Evolutionary conservation across 2,113 vertebrate species (phyloP).

Genomic region (zebrafish (Danio rerio)): DNA sequence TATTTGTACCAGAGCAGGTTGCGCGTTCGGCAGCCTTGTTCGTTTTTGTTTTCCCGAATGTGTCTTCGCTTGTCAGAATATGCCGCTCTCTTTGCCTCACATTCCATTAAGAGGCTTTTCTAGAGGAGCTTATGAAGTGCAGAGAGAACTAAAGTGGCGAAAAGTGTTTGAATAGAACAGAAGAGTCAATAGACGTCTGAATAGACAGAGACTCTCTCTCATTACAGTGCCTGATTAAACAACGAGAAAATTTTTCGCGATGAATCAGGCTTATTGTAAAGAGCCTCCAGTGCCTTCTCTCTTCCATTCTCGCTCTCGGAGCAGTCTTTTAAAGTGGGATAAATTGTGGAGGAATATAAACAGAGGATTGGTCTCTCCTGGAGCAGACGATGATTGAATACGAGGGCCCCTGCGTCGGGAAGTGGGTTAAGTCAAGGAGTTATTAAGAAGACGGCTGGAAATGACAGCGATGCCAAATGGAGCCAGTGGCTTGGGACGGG

Average conservation of each 20-base stretch:
- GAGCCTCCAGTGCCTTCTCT: constrained; percentile 38
- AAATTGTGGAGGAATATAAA: constrained; percentile 53
- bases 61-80: constrained; percentile 40
- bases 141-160: constrained; percentile 47
- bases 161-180: constrained; percentile 52
- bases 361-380: constrained; percentile 42
- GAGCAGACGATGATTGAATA: constrained; percentile 52
- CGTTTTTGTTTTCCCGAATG: constrained; percentile 45
- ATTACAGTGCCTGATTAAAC: constrained; percentile 58
- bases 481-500: constrained; percentile 38
- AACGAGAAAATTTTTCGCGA: constrained; percentile 41
- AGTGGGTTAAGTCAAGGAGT: constrained; percentile 53
- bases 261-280: constrained; percentile 52
- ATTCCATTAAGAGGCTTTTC: constrained; percentile 54
- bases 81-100: constrained; percentile 1
- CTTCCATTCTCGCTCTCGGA: constrained; percentile 9
- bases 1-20: constrained; percentile 30
- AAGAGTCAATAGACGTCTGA: constrained; percentile 57
- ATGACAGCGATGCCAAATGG: constrained; percentile 47
- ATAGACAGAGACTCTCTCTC: constrained; percentile 46
- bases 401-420: constrained; percentile 13
- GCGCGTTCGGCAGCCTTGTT: constrained; percentile 13
- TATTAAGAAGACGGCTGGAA: constrained; percentile 47
- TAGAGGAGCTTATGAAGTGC: constrained; percentile 41
- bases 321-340: constrained; percentile 51